Base-by-base conservation (phyloP, 2,113 vertebrate genomes). In the Gobio gobio region DNA sequence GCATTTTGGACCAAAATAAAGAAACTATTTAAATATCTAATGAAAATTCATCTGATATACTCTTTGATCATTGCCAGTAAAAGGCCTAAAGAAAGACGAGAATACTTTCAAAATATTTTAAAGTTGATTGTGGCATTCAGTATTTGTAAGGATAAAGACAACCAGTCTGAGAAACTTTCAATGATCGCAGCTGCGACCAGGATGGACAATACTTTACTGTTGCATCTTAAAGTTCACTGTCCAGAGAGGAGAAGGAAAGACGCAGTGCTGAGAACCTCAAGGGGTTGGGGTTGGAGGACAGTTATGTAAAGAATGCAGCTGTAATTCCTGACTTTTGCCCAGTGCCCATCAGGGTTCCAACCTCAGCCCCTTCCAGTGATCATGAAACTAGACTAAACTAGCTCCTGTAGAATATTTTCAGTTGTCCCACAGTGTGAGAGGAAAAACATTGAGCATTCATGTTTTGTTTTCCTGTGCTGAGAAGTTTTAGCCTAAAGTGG, bases 271-370 rank as follows among this genome's bases (percentile, higher is more conserved):
- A 18, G 29, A 68, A 29, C 13, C 29, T 36, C 24, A 76, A 54
- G 24, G 24, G 13, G 24, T 13, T 51, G 47, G 13, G 45, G 73
- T 26, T 76, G 47, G 14, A 76, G 13, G 73, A 33, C 3, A 29
- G 49, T 26, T 54, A 76, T 76, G 74, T 76, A 18, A 76, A 54
- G 74, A 56, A 76, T 76, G 49, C 74, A 76, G 74, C 4, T 76
- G 74, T 76, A 20, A 76, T 76, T 54, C 51, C 74, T 76, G 16
- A 76, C 47, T 54, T 26, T 29, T 76, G 49, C 26, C 26, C 47
- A 76, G 72, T n/a, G 2, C 72, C 72, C 72, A 47, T 10, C 26
- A 20, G 74, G 74, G 47, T 29, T 76, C 74, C 74, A 76, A 16
- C 24, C 74, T 29, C 16, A 54, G 49, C 26, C 13, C 24, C 43